A percentile compares a stretch with the other conserved stretches of the same genome.
These are phyloP conservation scores for Ondatra zibethicus DNA, from an alignment of 2,113 vertebrate genomes.

Conservation along the genomic window DNA sequence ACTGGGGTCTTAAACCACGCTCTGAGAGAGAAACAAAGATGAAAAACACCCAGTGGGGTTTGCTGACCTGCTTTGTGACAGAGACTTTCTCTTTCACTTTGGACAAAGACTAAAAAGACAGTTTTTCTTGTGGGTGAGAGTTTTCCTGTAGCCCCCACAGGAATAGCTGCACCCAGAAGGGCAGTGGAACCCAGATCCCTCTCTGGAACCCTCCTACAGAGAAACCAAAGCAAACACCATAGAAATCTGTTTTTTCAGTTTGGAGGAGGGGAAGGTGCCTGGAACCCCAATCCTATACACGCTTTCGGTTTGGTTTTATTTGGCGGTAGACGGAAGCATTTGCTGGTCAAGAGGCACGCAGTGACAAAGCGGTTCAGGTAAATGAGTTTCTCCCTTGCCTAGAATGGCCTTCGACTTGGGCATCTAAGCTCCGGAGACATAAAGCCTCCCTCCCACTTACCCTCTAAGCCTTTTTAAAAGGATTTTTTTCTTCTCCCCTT, in stretches of 20 bases:
- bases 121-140: not conserved
- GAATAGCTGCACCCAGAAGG: not conserved
- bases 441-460: conserved; percentile 75
- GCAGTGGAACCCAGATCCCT: not conserved
- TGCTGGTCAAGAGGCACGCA: conserved; percentile 80
- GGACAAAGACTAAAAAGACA: not conserved
- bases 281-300: conserved; percentile 76
- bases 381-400: conserved; percentile 86
- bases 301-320: conserved; percentile 86
- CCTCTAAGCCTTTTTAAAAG: conserved; percentile 79
- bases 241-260: conserved; percentile 52
- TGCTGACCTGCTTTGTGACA: not conserved
- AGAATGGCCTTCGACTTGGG: conserved; percentile 81
- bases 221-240: conserved; percentile 40
- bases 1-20: not conserved
- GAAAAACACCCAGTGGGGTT: not conserved
- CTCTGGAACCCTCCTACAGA: conserved; percentile 36
- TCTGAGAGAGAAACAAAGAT: not conserved
- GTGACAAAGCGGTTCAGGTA: conserved; percentile 88
- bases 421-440: conserved; percentile 86
- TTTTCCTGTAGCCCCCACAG: rapidly evolving
- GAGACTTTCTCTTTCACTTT: conserved; percentile 66
- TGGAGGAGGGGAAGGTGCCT: not conserved
- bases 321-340: conserved; percentile 87
- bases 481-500: conserved; percentile 54